Base-by-base conservation (phyloP, 2,113 vertebrate species). In the Xenopus borealis region DNA sequence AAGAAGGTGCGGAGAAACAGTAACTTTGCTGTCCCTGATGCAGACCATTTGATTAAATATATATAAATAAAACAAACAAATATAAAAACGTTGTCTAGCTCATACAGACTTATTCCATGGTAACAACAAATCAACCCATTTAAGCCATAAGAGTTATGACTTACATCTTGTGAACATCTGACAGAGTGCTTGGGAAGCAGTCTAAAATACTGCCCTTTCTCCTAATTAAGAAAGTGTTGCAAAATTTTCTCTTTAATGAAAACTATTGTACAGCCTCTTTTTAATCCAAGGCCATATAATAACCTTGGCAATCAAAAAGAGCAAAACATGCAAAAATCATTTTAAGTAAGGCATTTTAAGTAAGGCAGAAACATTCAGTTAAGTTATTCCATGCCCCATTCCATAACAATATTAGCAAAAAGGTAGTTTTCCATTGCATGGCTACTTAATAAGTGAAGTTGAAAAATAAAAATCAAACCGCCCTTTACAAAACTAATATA, bases 121-220 rank as follows among this genome's bases (percentile, higher is more conserved):
- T 57, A 55, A 72, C 71, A 18, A 33, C 71, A 72, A 65, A 72
- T 47, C 64, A 72, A 64, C 62, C 2, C 11, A 23, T 59, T 72
- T 58, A 63, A 40, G 27, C 20, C 62, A 50, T 62, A 66, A 44
- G 17, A 23, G 4, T n/a, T 65, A 66, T 57, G 27, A 57, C 23
- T 55, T 65, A 72, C 71, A 72, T 64, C 23, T 65, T 65, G 62
- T 52, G 62, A 72, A 45, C 62, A 65, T 23, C 62, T 72, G 71
- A 57, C 0, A 23, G 59, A 12, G 52, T 33, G n/a, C 17, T 6
- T 40, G 33, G 5, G 33, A 55, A 72, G 71, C 23, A 65, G 64
- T 52, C 40, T 63, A 27, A 63, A n/a, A 18, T 14, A n/a, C 44
- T 23, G 23, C 19, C 65, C 4, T 23, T 66, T 66, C 20, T 14